Evolutionary conservation across 2,113 vertebrate genomes (phyloP).

Genomic region (Micromys minutus): DNA sequence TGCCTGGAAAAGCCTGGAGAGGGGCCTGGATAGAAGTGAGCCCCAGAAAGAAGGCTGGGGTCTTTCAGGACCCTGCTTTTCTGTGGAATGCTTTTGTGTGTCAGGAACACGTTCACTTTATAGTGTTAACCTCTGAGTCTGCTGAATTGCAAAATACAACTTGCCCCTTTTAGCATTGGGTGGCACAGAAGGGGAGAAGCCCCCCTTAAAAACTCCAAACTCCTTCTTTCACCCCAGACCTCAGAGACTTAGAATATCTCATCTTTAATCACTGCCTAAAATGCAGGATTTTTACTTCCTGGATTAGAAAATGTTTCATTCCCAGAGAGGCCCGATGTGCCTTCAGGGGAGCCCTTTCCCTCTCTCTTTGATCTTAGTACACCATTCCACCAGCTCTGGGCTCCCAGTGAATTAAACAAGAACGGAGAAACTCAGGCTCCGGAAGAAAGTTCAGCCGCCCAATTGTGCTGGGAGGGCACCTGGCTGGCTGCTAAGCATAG

Average conservation of each 20-base stretch:
- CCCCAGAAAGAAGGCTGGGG: neutral
- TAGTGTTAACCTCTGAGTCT: neutral
- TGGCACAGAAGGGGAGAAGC: neutral
- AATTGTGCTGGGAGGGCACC: neutral
- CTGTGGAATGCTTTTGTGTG: neutral
- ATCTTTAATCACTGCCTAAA: constrained; percentile 60
- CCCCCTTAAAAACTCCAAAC: neutral
- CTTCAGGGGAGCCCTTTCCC: constrained; percentile 52
- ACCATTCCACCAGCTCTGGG: neutral
- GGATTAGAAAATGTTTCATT: constrained; percentile 59
- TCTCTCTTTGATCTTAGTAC: constrained; percentile 65
- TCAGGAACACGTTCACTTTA: neutral
- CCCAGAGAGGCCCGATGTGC: constrained; percentile 13
- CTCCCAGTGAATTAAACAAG: constrained; percentile 73
- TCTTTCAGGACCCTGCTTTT: neutral
- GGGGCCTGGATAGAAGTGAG: neutral
- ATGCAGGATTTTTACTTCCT: constrained; percentile 63
- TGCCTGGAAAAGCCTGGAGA: neutral
- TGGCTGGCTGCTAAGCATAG: neutral
- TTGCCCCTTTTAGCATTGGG: constrained; percentile 4
- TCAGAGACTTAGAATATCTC: constrained; percentile 35
- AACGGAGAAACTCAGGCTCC: neutral
- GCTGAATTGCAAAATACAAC: neutral
- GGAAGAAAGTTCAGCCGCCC: constrained; percentile 26
- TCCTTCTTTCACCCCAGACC: neutral